Conservation (phyloP, 2,797 vertebrate species). For the Sciurus vulgaris region DNA sequence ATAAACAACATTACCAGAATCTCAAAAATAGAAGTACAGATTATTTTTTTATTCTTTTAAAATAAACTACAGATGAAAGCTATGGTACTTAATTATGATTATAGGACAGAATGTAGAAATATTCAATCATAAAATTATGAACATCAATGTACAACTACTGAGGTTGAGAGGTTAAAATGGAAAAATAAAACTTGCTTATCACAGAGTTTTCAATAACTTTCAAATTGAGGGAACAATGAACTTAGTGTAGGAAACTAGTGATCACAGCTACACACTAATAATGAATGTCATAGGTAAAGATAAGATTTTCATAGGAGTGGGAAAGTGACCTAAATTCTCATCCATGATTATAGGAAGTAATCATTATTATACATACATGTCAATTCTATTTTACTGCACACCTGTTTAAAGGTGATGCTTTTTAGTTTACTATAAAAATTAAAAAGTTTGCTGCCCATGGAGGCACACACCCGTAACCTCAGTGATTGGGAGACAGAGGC, state of each 20-base stretch:
- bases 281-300: not conserved
- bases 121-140: not conserved
- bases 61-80: not conserved
- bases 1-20: not conserved
- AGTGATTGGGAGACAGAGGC: no score
- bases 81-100: not conserved
- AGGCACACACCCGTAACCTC: no score
- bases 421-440: not conserved
- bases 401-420: not conserved
- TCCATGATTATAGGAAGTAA: not conserved
- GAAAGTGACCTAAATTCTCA: not conserved
- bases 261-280: not conserved
- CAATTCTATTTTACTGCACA: not conserved
- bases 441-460: not conserved
- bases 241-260: not conserved
- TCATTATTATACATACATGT: not conserved
- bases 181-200: not conserved
- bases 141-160: not conserved
- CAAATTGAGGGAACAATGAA: not conserved
- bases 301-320: not conserved
- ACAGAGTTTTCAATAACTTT: not conserved
- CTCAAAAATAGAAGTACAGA: not conserved
- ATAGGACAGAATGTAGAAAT: not conserved
- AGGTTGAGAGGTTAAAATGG: not conserved
- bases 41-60: not conserved